phyloP scores from a whole-genome alignment of 92 coral and sea anemone genomes.

The Zoanthus sansibaricus region DNA sequence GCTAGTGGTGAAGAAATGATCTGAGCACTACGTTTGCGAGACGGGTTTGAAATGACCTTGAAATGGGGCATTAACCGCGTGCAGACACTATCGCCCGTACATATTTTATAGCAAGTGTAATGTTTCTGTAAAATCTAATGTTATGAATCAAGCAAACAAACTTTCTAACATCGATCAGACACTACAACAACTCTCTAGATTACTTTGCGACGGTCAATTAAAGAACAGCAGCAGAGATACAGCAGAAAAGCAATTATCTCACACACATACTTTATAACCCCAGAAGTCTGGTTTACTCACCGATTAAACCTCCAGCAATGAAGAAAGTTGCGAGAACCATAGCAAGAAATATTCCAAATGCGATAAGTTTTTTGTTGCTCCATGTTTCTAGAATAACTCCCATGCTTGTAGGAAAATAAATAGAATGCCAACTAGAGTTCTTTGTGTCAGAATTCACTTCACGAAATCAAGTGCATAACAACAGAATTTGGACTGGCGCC shows the following conservation, averaged over 20 bases:
- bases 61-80: not conserved
- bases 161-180: not conserved
- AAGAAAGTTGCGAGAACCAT: slow-evolving; percentile 26
- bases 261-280: not conserved
- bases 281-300: slow-evolving; percentile 9
- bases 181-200: not conserved
- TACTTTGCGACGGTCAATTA: not conserved
- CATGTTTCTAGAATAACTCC: slow-evolving; percentile 50
- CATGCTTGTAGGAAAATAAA: slow-evolving; percentile 10
- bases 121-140: not conserved
- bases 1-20: not conserved
- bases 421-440: not conserved
- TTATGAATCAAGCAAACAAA: not conserved
- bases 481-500: slow-evolving; percentile 32
- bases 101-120: not conserved
- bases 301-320: slow-evolving; percentile 28
- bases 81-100: not conserved
- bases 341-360: slow-evolving; percentile 28
- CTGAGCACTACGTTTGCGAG: not conserved
- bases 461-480: not conserved
- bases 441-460: not conserved
- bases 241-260: not conserved
- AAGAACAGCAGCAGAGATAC: slow-evolving; percentile 27
- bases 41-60: not conserved
- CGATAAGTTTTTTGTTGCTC: slow-evolving; percentile 39